phyloP scores from a whole-genome alignment of 2,113 vertebrate species.

The Atractosteus spatula region DNA sequence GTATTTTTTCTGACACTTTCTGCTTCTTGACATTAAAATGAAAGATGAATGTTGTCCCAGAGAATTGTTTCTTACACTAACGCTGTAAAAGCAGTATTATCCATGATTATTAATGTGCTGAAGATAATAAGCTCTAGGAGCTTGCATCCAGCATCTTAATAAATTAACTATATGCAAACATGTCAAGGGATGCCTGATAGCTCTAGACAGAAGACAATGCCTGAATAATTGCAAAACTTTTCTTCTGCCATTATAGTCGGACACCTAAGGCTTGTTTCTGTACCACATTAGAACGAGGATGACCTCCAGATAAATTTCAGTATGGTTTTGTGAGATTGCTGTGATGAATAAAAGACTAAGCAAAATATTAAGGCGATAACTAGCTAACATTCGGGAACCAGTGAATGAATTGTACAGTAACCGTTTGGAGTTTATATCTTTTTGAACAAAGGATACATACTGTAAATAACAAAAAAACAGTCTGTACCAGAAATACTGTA shows the following conservation, averaged over 20 bases:
- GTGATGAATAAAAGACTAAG: too few species aligned
- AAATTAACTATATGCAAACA: conserved; percentile 28
- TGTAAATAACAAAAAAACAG: too few species aligned
- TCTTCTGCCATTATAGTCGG: conserved; percentile 14
- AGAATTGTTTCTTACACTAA: neutral
- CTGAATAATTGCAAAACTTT: conserved; percentile 17
- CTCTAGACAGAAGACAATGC: neutral
- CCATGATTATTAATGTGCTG: conserved; percentile 39
- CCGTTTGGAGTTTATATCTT: too few species aligned
- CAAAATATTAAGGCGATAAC: too few species aligned
- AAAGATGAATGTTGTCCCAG: neutral
- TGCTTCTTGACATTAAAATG: neutral
- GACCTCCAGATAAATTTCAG: neutral
- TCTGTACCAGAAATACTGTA: too few species aligned
- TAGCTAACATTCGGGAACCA: too few species aligned
- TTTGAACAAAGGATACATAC: too few species aligned
- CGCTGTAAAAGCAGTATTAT: conserved; percentile 22
- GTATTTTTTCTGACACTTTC: neutral
- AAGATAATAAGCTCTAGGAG: conserved; percentile 32
- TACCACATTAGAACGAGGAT: conserved; percentile 1
- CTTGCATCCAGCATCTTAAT: conserved; percentile 34
- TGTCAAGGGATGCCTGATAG: neutral
- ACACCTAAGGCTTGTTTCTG: conserved; percentile 2
- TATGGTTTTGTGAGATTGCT: too few species aligned
- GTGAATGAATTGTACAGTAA: too few species aligned